These are phyloP conservation scores for Leistus spinibarbis DNA, from an alignment of 2,888 invertebrate species.

Conservation along the genomic window DNA sequence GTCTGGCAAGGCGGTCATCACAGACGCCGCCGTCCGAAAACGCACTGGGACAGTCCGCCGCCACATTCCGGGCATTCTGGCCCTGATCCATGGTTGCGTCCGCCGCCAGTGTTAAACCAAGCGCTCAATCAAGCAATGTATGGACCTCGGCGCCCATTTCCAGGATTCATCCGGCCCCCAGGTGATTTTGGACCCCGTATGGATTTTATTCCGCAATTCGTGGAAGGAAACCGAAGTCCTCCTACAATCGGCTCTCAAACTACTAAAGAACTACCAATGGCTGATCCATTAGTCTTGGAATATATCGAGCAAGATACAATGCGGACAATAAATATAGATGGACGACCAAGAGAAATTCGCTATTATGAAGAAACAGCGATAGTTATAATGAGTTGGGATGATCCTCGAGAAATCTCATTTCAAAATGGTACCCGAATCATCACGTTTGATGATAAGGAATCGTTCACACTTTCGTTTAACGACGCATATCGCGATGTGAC, in stretches of 20 bases:
- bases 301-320: constrained; percentile 71
- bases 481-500: constrained; percentile 75
- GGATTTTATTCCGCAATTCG: constrained; percentile 19
- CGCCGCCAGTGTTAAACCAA: constrained; percentile 30
- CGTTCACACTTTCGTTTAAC: constrained; percentile 67
- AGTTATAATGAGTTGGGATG: constrained; percentile 84
- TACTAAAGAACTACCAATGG: constrained; percentile 54
- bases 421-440: constrained; percentile 78
- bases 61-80: constrained; percentile 44
- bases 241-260: constrained; percentile 39
- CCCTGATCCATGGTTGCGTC: constrained; percentile 26
- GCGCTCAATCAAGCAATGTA: constrained; percentile 42
- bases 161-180: constrained; percentile 22
- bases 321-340: constrained; percentile 82
- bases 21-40: constrained; percentile 53
- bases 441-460: constrained; percentile 77
- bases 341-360: constrained; percentile 78
- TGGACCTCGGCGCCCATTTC: constrained; percentile 58
- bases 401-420: constrained; percentile 84
- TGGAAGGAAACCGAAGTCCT: constrained; percentile 28
- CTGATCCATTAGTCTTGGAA: constrained; percentile 58
- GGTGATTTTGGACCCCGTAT: constrained; percentile 22
- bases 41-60: constrained; percentile 46
- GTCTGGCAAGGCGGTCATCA: constrained; percentile 50
- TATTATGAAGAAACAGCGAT: constrained; percentile 87